Evolutionary conservation across 2,888 invertebrate genomes (phyloP).

Genomic region (Drosophila villosipedis): DNA sequence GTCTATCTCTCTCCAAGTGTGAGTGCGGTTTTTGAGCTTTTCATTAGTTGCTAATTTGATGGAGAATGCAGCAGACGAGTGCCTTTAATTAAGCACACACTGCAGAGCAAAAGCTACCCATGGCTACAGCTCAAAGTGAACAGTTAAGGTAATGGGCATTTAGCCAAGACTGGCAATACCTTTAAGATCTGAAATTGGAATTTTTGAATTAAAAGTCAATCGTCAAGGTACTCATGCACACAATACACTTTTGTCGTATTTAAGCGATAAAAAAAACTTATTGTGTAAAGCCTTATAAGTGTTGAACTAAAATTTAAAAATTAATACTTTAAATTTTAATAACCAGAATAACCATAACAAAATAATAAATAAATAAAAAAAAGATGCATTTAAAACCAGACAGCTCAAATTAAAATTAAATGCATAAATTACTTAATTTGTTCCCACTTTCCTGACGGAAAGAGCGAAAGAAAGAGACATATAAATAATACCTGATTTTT

Average conservation of each 20-base stretch:
- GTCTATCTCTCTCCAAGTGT: conserved; percentile 14
- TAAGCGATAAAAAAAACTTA: background rate
- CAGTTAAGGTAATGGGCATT: background rate
- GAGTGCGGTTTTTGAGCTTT: conserved; percentile 65
- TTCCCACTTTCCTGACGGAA: conserved; percentile 25
- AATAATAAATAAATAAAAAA: background rate
- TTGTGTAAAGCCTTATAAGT: background rate
- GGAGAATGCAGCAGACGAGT: conserved; percentile 53
- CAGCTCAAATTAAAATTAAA: background rate
- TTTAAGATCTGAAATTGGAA: background rate
- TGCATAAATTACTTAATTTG: conserved; percentile 41
- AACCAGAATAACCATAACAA: background rate
- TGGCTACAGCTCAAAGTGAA: conserved; percentile 5
- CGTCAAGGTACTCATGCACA: background rate
- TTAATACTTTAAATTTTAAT: too few species aligned
- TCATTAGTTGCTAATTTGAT: conserved; percentile 78
- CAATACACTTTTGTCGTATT: background rate
- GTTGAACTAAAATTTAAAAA: too few species aligned
- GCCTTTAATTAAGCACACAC: conserved; percentile 40
- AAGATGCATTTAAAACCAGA: too few species aligned
- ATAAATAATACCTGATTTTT: conserved; percentile 29
- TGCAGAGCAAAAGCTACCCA: conserved; percentile 14
- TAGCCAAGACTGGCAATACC: background rate
- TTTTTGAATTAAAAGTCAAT: background rate
- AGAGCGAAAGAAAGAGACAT: background rate